Evolutionary conservation across 2,888 invertebrate species (phyloP), one percentile per base, ranked within the genome.

Genomic region (Neoaliturus tenellus): DNA sequence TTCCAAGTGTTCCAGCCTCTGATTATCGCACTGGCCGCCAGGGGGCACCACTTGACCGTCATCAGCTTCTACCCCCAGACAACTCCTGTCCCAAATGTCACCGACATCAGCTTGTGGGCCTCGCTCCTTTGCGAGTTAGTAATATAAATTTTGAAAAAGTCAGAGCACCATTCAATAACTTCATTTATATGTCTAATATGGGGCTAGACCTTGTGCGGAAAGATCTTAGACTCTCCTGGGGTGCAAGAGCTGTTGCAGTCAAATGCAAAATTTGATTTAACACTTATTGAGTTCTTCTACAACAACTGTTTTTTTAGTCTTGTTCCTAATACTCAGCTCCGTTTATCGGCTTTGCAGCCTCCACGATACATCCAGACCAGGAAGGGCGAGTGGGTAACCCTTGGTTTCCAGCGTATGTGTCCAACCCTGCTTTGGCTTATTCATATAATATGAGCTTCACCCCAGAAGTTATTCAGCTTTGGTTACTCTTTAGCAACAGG

Each of bases 11-110:
- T 83, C 78, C 73, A 85, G 80, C 75, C 85, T 14, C 84, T 89
- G 2, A 84, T 89, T n/a, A 87, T 88, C 33, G 89, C 87, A 39
- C 86, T 89, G 33, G 89, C 89, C 0, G 81, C 80, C 0, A 84
- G 88, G 69, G 89, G 89, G 25, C 89, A 89, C 82, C 85, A 88
- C 44, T 87, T 89, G n/a, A 88, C 88, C 20, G 86, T 89, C 10
- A 62, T 89, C 5, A 87, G 88, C 33, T 88, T 88, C 33, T 87
- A 88, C 73, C 84, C 87, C 28, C 85, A 83, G 84, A 86, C 85
- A 44, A 83, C 23, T 84, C 86, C 85, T 33, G 84, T 86, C 0
- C 85, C 84, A 8, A 89, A 88, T 69, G 87, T 88, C 51, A 87
- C 87, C 39, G 89, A 89, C 75, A 84, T 89, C 75, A 87, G 86